phyloP scores from a whole-genome alignment of 92 coral and sea anemone genomes.

The Epizoanthus illoricatus region DNA sequence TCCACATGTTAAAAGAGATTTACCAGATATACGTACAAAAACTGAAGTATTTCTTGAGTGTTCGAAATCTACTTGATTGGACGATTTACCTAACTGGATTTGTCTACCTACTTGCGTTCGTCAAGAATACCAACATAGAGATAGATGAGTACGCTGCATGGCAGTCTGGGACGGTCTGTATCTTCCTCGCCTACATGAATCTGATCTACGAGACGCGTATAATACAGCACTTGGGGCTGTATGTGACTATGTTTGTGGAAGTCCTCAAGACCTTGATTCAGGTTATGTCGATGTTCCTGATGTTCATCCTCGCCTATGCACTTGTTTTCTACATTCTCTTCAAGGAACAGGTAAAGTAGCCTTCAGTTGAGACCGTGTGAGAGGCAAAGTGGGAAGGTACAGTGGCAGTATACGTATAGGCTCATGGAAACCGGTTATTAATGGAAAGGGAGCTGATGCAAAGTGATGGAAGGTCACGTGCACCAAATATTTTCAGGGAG shows the following conservation, averaged over 20 bases:
- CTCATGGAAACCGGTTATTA: too few species aligned
- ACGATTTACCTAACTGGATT: slow-evolving; percentile 42
- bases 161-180: slow-evolving; percentile 61
- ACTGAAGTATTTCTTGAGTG: slow-evolving; percentile 46
- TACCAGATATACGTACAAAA: slow-evolving; percentile 52
- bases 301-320: slow-evolving; percentile 68
- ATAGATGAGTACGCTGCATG: slow-evolving; percentile 43
- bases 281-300: slow-evolving; percentile 50
- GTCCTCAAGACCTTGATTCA: slow-evolving; percentile 62
- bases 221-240: slow-evolving; percentile 60
- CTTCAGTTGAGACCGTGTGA: not conserved
- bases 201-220: slow-evolving; percentile 61
- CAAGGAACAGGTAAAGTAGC: slow-evolving; percentile 61
- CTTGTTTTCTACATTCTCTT: slow-evolving; percentile 73
- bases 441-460: too few species aligned
- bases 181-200: slow-evolving; percentile 68
- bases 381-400: too few species aligned
- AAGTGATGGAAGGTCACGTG: too few species aligned
- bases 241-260: slow-evolving; percentile 81
- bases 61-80: slow-evolving; percentile 53
- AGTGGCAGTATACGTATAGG: too few species aligned
- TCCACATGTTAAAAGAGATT: slow-evolving; percentile 56
- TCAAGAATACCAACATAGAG: slow-evolving; percentile 10
- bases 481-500: too few species aligned
- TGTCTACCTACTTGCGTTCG: slow-evolving; percentile 52